Conservation (phyloP, 2,113 vertebrate genomes). For the Sinocyclocheilus anshuiensis region DNA sequence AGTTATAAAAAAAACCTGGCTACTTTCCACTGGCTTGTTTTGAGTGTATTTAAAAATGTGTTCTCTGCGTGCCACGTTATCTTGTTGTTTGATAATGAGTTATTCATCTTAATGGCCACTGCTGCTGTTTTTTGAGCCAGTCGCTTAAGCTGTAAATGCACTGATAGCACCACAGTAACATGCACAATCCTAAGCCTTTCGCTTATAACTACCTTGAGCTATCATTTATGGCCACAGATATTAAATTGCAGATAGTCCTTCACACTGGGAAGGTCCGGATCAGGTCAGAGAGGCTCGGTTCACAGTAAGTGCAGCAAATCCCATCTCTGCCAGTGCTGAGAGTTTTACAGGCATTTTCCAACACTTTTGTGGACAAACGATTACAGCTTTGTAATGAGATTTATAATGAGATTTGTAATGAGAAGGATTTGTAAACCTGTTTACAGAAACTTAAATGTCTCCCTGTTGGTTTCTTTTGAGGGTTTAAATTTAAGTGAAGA, state of each 20-base stretch:
- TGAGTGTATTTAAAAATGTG: neutral
- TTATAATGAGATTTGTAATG: constrained; percentile 1
- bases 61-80: neutral
- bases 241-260: neutral
- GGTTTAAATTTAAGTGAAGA: neutral
- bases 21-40: neutral
- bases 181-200: too few relatives aligned
- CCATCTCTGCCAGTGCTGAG: neutral
- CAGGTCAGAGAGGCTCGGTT: neutral
- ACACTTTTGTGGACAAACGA: neutral
- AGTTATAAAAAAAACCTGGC: neutral
- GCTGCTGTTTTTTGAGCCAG: neutral
- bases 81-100: neutral
- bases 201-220: too few relatives aligned
- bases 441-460: neutral
- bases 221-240: too few relatives aligned
- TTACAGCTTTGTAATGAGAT: neutral
- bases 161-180: too few relatives aligned
- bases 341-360: neutral
- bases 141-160: too few relatives aligned
- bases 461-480: neutral
- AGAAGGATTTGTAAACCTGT: neutral
- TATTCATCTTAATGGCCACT: neutral
- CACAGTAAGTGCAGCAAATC: neutral
- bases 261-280: neutral